phyloP scores from a whole-genome alignment of 2,797 vertebrate genomes.

The Psittacula echo region DNA sequence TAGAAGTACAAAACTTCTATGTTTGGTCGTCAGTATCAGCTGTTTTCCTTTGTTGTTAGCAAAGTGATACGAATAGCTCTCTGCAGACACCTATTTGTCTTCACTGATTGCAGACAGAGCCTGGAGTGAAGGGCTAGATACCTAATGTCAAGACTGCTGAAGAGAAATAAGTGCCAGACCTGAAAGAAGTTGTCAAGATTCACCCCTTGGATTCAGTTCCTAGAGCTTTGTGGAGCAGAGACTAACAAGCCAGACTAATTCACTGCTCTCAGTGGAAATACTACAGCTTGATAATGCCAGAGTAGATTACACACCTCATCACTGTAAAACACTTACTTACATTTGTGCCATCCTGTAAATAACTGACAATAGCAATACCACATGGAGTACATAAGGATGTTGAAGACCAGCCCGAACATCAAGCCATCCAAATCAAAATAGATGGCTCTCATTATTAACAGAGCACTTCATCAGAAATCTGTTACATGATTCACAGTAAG shows the following conservation, averaged over 20 bases:
- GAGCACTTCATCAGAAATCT: constrained; percentile 7
- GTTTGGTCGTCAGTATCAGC: not conserved
- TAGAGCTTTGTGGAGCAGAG: not conserved
- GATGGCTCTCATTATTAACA: not conserved
- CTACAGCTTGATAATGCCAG: not conserved
- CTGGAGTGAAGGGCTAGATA: constrained; percentile 6
- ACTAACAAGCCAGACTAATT: accelerated
- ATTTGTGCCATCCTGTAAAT: not conserved
- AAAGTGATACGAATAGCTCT: not conserved
- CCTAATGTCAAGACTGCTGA: not conserved
- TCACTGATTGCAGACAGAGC: not conserved
- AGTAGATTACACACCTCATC: not conserved
- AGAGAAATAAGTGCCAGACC: not conserved
- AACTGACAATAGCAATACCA: not conserved
- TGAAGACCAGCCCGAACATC: not conserved
- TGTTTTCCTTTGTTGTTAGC: not conserved
- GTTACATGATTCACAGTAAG: not conserved
- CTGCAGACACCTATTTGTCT: not conserved
- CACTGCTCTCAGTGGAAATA: not conserved
- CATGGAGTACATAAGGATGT: not conserved
- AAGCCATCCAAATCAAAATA: not conserved
- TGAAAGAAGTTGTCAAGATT: not conserved
- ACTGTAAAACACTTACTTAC: not conserved
- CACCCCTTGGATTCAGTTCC: not conserved
- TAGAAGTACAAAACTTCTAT: not conserved